Evolutionary conservation across 1,140 invertebrate species (phyloP), one percentile per base, ranked within the genome.

Genomic region (Copidosoma floridanum): DNA sequence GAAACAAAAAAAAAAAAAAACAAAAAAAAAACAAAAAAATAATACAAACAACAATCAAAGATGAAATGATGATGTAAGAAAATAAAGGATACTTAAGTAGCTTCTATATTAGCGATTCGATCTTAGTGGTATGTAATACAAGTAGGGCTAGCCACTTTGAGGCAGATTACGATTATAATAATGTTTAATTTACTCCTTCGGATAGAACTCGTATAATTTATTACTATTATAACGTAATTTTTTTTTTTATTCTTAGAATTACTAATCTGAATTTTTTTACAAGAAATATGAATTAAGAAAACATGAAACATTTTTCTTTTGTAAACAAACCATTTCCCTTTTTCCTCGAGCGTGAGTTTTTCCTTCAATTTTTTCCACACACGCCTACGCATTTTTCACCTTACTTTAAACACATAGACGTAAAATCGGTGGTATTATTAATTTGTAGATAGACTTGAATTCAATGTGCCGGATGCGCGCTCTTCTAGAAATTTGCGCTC

Each of bases 361-460:
- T 40, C 56, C 37, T 10, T 6, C 16, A 6, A 46, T 26, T 48
- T 57, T 40, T 57, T 41, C n/a, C 51, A 27, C 43, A 6, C 18
- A 20, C 18, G 4, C 18, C 18, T 20, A n/a, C 4, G 37, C 37
- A 4, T 43, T 20, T 47, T 27, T 47, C n/a, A 47, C 24, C 8
- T 32, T 8, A 32, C 12, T 41, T 40, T 55, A 55, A 21, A 54
- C 41, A 40, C 32, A 41, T 48, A 38, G 32, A 53, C 47, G 40
- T 32, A 32, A 32, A 12, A 55, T 61, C 44, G 52, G 58, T 61
- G 58, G 58, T 61, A 61, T 61, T 61, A 61, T 55, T 61, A 61
- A 61, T 61, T 55, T 61, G 58, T 61, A 61, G 58, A 61, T 61
- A 61, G 58, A 61, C 29, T 50, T 61, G 41, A 54, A 60, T 50